Evolutionary conservation across 1,140 invertebrate genomes (phyloP), one percentile per base, ranked within the genome.

Genomic region (Brachionus plicatilis): DNA sequence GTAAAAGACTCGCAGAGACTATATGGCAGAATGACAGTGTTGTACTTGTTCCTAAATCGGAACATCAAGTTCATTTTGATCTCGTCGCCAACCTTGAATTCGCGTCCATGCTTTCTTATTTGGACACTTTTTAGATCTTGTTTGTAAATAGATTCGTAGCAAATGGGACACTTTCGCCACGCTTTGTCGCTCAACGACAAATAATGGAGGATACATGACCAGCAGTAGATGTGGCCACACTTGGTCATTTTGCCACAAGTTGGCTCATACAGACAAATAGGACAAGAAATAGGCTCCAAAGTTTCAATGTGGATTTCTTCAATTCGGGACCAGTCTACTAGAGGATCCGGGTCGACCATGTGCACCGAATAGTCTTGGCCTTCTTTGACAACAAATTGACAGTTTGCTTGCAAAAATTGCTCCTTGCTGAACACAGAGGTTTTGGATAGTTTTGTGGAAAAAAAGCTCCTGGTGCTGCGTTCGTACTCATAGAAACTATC

Each of bases 151-250:
- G 92, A 91, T 87, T 94, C 93, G 87, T 93, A 93, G 89, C 95
- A 97, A 85, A 97, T 95, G 0, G 95, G 95, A 90, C 95, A 97
- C 87, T 93, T 92, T 85, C 93, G 89, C 92, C 92, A 92, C 68
- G 92, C 87, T 90, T 94, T 93, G 86, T 96, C 94, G 53, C 93
- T 93, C 0, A 95, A 89, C 12, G 94, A 92, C 83, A 96, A 90
- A 89, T 98, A 98, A 88, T 97, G 96, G 24, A 98, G 91, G 86
- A 97, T 93, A 88, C 96, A 99, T 0, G 95, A 92, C 95, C 95
- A 98, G 89, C 96, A 99, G 88, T 95, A 98, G 84, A 96, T 93
- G 89, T 98, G 96, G 27, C 96, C 96, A 90, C 96, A 99, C 43
- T 93, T 92, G 0, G 95, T 96, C 87, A 98, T 95, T 90, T 96